Conservation (phyloP, 1,140 invertebrate species). For the Musca domestica region DNA sequence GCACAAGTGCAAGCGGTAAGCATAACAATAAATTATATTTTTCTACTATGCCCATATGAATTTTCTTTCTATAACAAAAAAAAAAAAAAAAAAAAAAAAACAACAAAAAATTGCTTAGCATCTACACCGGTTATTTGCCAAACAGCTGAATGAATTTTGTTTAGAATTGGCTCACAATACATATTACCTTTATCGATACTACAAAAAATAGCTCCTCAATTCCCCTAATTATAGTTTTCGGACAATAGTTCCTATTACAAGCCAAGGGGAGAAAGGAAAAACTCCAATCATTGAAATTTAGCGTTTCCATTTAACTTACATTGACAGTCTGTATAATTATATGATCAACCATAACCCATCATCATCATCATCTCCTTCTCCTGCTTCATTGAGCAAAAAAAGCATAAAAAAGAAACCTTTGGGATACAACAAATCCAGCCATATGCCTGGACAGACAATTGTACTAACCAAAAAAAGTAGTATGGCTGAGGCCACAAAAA, state of each 20-base stretch:
- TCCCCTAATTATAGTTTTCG: neutral
- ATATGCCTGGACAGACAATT: too few species aligned
- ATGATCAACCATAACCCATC: slow-evolving; percentile 52
- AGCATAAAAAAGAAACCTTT: neutral
- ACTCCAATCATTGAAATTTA: slow-evolving; percentile 37
- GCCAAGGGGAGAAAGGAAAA: neutral
- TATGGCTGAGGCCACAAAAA: too few species aligned
- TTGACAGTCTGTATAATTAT: slow-evolving; percentile 53
- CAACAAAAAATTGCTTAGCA: neutral
- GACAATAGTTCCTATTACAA: neutral
- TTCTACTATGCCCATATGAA: too few species aligned
- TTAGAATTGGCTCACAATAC: too few species aligned
- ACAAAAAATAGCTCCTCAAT: too few species aligned
- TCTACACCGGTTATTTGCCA: neutral
- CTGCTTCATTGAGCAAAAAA: neutral
- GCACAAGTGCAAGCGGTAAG: slow-evolving; percentile 54
- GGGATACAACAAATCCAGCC: too few species aligned
- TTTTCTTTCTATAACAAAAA: too few species aligned
- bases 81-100: too few species aligned
- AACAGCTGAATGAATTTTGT: neutral
- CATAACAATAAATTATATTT: slow-evolving; percentile 3
- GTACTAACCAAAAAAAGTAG: too few species aligned
- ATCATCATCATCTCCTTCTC: slow-evolving; percentile 30
- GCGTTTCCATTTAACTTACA: slow-evolving; percentile 44
- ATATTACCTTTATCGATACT: too few species aligned